Evolutionary conservation across 2,888 invertebrate genomes (phyloP), one percentile per base, ranked within the genome.

Genomic region (Xiphydria camelus): DNA sequence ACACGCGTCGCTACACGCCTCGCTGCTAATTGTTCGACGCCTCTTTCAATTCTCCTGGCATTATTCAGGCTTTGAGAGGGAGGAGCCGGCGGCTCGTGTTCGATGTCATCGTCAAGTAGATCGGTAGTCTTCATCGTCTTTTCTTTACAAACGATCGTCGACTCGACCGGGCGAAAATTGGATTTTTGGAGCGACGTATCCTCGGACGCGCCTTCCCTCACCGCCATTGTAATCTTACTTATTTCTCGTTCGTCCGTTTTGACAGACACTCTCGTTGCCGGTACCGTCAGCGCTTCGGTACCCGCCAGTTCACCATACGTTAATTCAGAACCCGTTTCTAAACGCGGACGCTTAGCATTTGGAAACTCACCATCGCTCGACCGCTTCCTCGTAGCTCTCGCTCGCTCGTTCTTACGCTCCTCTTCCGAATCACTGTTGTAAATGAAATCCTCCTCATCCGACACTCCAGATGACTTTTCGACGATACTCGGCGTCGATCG

Each of bases 401-500:
- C 65, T 58, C 81, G 76, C 51, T 80, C 79, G 48, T 57, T 64
- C 10, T 51, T 61, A 19, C 54, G 51, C 21, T 82, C 80, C 35
- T 76, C 79, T 62, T 87, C 87, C 25, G 84, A 83, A 55, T 85
- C 88, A 75, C 87, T 88, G 56, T 86, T 85, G 9, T 75, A 82
- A 40, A 86, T 78, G 47, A 84, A 77, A 69, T 90, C 90, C 59
- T 89, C 87, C 64, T 83, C 84, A 59, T 87, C 85, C 53, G 77
- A 77, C 14, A 62, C 18, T 2, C 47, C 42, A 1, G 20, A 12
- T 1, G 40, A 40, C 12, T 49, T 47, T 4, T 21, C 20, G 1
- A 41, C 3, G 12, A 4, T 29, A 7, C 14, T 3, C 12, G 29
- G 5, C 12, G 9, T 3, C 29, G 0, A 15, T 14, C 12, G 14